Base-by-base conservation (phyloP, 2,888 invertebrate genomes). In the Acleris sparsana region DNA sequence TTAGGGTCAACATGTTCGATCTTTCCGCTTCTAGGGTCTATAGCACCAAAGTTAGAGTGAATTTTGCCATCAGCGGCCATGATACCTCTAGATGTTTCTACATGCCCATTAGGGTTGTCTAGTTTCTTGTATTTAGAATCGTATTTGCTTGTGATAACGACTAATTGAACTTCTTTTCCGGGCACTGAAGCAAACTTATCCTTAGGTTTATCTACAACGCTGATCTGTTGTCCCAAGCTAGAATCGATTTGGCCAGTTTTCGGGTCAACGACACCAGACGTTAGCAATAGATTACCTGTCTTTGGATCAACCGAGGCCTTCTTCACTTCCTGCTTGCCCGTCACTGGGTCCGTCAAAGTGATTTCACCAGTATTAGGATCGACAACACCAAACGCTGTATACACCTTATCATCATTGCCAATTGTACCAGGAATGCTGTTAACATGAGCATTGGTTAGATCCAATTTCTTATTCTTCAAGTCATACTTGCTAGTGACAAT, bases 271-370 rank as follows among this genome's bases (percentile, higher is more conserved):
- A 93, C 94, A 2, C 93, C 93, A 46, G 95, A 93, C n/a, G 90
- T 89, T 1, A 93, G 80, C 57, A 94, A 87, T 56, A 95, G 75
- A 77, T 94, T 93, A 60, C 95, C 95, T 0, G 95, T 94, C 79
- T 94, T 94, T 0, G 94, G 88, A 83, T 95, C 95, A 70, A 94
- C 87, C 65, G 92, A 88, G 2, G 95, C 95, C 80, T 95, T 94
- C 74, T 94, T 93, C 2, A 93, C 78, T 75, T 95, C 95, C 61
- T 93, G 93, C 75, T 95, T 94, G 20, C 95, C 95, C 0, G 95
- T 94, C 16, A 92, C 83, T 13, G 94, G 93, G 69, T 95, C 94
- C 48, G 93, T 90, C 1, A 94, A 84, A 57, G 93, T 88, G 25
- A 94, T 91, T 48, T 94, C 94, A 44, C 94, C 94, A 61, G 93